A percentile compares a stretch with the other conserved stretches of the same genome.
Evolutionary conservation across 2,888 invertebrate genomes (phyloP).

Genomic region (Hedya salicella): DNA sequence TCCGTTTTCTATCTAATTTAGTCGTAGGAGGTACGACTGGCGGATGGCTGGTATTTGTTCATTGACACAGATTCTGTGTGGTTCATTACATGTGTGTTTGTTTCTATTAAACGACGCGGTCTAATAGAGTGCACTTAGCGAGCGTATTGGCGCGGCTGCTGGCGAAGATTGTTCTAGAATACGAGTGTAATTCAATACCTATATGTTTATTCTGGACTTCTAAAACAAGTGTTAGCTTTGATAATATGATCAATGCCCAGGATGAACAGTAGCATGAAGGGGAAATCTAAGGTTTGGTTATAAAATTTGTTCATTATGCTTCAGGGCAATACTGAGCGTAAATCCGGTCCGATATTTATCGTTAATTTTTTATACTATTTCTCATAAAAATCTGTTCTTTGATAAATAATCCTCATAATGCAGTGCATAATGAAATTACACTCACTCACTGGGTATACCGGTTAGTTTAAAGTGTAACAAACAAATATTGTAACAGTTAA

Average conservation of each 20-base stretch:
- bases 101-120: slow-evolving; percentile 40
- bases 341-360: too few species aligned
- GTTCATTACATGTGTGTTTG: slow-evolving; percentile 36
- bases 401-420: too few species aligned
- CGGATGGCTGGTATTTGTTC: slow-evolving; percentile 32
- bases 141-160: slow-evolving; percentile 27
- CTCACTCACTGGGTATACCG: too few species aligned
- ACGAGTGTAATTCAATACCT: background rate
- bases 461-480: too few species aligned
- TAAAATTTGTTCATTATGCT: too few species aligned
- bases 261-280: too few species aligned
- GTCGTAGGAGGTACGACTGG: background rate
- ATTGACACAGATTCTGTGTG: slow-evolving; percentile 41
- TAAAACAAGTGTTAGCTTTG: background rate
- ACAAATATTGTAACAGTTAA: too few species aligned
- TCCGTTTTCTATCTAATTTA: background rate
- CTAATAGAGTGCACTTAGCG: slow-evolving; percentile 36
- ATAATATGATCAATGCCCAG: background rate
- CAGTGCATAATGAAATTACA: too few species aligned
- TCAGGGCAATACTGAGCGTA: too few species aligned
- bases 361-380: too few species aligned
- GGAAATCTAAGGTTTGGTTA: too few species aligned
- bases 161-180: slow-evolving; percentile 24
- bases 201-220: background rate
- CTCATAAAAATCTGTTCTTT: too few species aligned